Percentiles rank a stretch among this genome's conserved stretches.
Conservation (phyloP, 2,797 vertebrate species). For the Semotilus atromaculatus region DNA sequence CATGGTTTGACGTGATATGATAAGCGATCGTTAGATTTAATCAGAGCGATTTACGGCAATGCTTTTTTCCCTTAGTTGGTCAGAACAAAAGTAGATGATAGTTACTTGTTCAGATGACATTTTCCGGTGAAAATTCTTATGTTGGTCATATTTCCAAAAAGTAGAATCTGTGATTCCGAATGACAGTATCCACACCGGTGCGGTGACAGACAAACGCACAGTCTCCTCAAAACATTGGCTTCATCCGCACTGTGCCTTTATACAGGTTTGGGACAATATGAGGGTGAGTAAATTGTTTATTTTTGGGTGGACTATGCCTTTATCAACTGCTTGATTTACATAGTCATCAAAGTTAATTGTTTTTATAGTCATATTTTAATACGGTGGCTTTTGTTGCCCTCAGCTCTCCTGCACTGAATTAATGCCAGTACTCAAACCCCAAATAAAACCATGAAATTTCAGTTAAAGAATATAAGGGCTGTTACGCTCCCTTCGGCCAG, state of each 20-base stretch:
- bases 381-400: neutral
- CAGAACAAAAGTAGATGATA: too few relatives aligned
- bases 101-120: too few relatives aligned
- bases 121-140: too few relatives aligned
- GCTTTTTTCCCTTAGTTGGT: too few relatives aligned
- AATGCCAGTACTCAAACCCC: conserved; percentile 8
- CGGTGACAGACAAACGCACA: too few relatives aligned
- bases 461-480: conserved; percentile 25
- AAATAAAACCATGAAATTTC: conserved; percentile 40
- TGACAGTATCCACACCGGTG: too few relatives aligned
- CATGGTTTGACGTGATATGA: too few relatives aligned
- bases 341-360: neutral
- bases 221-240: too few relatives aligned
- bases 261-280: neutral
- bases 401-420: conserved; percentile 2
- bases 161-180: too few relatives aligned
- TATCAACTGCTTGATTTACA: neutral
- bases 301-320: neutral
- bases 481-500: conserved; percentile 39
- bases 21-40: too few relatives aligned
- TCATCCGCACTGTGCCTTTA: neutral
- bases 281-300: neutral
- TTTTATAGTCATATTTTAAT: neutral
- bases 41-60: too few relatives aligned
- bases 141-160: too few relatives aligned